Percentiles rank a stretch among this genome's conserved stretches.
These are phyloP conservation scores for Parauchenoglanis ngamensis DNA, from an alignment of 2,797 vertebrate species.

Conservation along the genomic window DNA sequence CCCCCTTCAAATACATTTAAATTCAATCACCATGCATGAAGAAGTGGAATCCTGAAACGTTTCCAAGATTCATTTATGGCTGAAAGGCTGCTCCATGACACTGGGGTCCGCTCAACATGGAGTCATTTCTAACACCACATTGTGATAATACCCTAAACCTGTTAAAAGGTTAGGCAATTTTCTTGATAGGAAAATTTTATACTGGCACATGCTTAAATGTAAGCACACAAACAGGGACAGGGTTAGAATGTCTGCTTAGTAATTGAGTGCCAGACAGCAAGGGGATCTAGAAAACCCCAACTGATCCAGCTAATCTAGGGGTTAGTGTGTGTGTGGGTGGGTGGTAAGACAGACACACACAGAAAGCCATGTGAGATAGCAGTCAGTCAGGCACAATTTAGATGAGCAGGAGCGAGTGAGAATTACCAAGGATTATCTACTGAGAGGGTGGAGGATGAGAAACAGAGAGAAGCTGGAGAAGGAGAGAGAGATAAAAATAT, in stretches of 20 bases:
- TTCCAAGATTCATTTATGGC: background rate
- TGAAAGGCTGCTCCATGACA: background rate
- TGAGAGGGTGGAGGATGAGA: conserved; percentile 42
- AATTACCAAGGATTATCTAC: conserved; percentile 76
- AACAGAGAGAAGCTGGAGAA: background rate
- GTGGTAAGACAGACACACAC: background rate
- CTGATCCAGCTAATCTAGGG: conserved; percentile 72
- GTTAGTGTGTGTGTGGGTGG: conserved; percentile 25
- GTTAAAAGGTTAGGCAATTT: conserved; percentile 18
- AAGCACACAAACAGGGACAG: conserved; percentile 28
- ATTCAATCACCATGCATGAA: background rate
- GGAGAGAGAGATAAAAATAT: no score
- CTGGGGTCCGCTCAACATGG: background rate
- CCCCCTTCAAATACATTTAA: background rate
- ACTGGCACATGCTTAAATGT: background rate
- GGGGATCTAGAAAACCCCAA: conserved; percentile 69
- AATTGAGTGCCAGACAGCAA: conserved; percentile 41
- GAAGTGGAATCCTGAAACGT: background rate
- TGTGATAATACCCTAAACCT: background rate
- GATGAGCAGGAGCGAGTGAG: conserved; percentile 67
- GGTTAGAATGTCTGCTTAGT: conserved; percentile 48
- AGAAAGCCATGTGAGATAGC: conserved; percentile 64
- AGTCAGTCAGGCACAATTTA: conserved; percentile 73
- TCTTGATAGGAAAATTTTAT: conserved; percentile 16
- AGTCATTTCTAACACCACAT: background rate